Evolutionary conservation across 2,888 invertebrate genomes (phyloP).

Genomic region (Drosophila fulvimacula): DNA sequence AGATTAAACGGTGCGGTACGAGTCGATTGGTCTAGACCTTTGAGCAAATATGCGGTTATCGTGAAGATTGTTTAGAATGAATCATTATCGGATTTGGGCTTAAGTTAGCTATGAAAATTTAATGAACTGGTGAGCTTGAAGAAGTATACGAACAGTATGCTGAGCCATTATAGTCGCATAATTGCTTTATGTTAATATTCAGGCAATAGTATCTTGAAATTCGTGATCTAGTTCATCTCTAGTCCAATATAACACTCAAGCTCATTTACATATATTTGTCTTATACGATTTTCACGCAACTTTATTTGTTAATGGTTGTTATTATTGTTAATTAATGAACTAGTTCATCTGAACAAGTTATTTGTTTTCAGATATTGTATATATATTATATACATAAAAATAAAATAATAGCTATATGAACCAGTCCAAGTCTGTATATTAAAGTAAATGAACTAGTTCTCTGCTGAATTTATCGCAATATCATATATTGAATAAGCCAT

Average conservation of each 20-base stretch:
- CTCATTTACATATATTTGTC: neutral
- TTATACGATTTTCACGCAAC: neutral
- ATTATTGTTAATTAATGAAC: too few species aligned
- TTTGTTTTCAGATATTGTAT: neutral
- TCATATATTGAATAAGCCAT: neutral
- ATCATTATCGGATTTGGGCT: neutral
- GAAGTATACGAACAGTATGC: neutral
- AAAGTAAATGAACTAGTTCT: neutral
- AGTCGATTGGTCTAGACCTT: conserved; percentile 40
- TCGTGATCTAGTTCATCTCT: too few species aligned
- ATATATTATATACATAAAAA: neutral
- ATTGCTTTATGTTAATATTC: too few species aligned
- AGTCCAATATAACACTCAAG: too few species aligned
- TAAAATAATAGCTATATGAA: too few species aligned
- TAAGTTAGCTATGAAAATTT: neutral
- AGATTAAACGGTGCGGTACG: conserved; percentile 19
- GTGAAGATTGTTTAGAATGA: neutral
- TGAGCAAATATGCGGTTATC: conserved; percentile 20
- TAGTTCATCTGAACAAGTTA: neutral
- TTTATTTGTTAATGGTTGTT: too few species aligned
- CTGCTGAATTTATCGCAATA: too few species aligned
- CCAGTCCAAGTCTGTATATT: neutral
- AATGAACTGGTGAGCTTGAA: neutral
- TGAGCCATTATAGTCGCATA: neutral
- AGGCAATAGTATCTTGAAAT: too few species aligned